Evolutionary conservation across 2,888 invertebrate species (phyloP).

Genomic region (Trachelus stipa): DNA sequence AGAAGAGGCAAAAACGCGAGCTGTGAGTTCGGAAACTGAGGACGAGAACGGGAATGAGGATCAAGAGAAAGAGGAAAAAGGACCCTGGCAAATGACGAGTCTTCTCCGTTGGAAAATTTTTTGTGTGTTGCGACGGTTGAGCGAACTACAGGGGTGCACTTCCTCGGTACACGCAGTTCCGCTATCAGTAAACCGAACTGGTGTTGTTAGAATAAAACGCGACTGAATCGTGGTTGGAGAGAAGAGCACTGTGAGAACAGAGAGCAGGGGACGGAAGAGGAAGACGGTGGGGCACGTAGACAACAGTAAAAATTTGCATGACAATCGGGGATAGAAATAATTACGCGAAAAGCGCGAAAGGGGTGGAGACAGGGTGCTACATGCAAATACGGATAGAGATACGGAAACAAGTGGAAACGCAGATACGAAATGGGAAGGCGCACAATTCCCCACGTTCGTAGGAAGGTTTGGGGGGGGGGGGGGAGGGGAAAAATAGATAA

Average conservation of each 20-base stretch:
- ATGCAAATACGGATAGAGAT: conserved; percentile 48
- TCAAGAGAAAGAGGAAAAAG: background rate
- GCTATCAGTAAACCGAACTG: background rate
- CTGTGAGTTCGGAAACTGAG: background rate
- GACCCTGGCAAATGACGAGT: background rate
- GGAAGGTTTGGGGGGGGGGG: background rate
- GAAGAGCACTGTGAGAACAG: conserved; percentile 12
- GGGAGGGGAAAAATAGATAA: background rate
- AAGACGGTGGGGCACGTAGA: conserved; percentile 34
- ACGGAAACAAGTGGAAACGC: conserved; percentile 43
- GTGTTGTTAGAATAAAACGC: conserved; percentile 41
- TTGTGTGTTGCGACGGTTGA: background rate
- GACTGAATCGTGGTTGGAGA: conserved; percentile 37
- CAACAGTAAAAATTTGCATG: conserved; percentile 65
- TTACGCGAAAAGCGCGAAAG: conserved; percentile 59
- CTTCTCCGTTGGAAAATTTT: background rate
- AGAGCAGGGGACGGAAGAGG: conserved; percentile 13
- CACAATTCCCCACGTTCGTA: background rate
- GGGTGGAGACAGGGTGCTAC: conserved; percentile 34
- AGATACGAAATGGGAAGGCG: conserved; percentile 38
- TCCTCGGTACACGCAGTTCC: no score
- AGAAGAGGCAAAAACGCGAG: background rate
- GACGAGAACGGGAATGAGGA: background rate
- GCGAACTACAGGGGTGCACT: no score
- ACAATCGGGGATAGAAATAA: conserved; percentile 66